Base-by-base conservation (phyloP, 1,140 invertebrate genomes). In the Drosophila tsacasi region DNA sequence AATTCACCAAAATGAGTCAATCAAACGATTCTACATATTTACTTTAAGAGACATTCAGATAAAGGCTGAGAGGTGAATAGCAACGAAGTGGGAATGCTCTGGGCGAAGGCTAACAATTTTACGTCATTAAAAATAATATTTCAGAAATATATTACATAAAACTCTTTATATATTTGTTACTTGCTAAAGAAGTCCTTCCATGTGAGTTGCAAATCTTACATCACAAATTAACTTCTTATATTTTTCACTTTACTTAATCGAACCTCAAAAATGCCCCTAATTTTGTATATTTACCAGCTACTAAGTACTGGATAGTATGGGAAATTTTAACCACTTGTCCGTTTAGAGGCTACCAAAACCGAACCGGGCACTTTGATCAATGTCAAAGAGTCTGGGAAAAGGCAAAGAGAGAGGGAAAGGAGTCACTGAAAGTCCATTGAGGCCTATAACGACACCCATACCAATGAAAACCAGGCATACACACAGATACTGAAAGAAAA, bases 341-440 rank as follows among this genome's bases (percentile, higher is more conserved):
- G 68, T 65, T 67, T 54, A 8, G 59, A 12, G 72, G 73, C 77
- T 83, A 72, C 84, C 81, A 90, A 84, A 66, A 66, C 46, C 49
- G 60, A 83, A 72, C 67, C 79, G 76, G 74, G 68, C 84, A 87
- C 84, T 89, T 81, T 87, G 81, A 87, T 87, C 81, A 87, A 75
- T 84, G 84, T 65, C 54, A 72, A 69, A 42, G 40, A 63, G 52
- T 17, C 42, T n/a, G 46, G 46, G 39, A 39, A 47, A 35, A 65
- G 54, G 58, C 39, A 74, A 44, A 58, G 37, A 60, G 54, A 73
- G 67, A 73, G 67, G 54, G 69, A 81, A 81, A 83, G 82, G 72
- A 87, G 71, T 80, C 83, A 83, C 79, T 74, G 83, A 83, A 87
- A 87, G 80, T 89, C 85, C 84, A 87, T 87, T 87, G 84, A 87